phyloP scores from a whole-genome alignment of 2,113 vertebrate species.

The Hyperopisus bebe region DNA sequence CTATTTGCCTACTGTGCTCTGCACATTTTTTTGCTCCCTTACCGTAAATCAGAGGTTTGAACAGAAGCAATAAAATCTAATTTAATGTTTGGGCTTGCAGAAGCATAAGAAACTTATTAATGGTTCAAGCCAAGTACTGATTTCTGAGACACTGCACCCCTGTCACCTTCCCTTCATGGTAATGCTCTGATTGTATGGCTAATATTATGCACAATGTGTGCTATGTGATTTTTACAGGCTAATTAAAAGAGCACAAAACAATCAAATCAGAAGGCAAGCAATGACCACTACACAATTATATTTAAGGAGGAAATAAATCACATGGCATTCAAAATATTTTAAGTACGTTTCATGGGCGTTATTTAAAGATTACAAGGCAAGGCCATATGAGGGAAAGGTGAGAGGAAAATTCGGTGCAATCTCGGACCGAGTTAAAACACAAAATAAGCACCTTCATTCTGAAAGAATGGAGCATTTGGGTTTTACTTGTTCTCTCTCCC shows the following conservation, averaged over 20 bases:
- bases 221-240: not conserved
- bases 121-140: not conserved
- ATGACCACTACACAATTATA: not conserved
- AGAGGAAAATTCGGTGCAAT: not conserved
- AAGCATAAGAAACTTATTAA: not conserved
- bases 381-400: not conserved
- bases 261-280: not conserved
- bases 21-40: not conserved
- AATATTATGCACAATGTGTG: not conserved
- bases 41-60: not conserved
- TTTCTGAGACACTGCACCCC: not conserved
- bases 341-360: not conserved
- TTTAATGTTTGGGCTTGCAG: not conserved
- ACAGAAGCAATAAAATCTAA: slow-evolving; percentile 5
- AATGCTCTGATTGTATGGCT: not conserved
- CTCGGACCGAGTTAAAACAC: not conserved
- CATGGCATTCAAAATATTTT: not conserved
- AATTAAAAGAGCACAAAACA: not conserved
- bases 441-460: slow-evolving; percentile 4
- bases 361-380: not conserved
- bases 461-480: not conserved
- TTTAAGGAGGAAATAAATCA: not conserved
- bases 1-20: not conserved
- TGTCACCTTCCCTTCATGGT: not conserved
- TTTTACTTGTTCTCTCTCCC: not conserved